Evolutionary conservation across 2,888 invertebrate species (phyloP), one percentile per base, ranked within the genome.

Genomic region (Oxytorus armatus): DNA sequence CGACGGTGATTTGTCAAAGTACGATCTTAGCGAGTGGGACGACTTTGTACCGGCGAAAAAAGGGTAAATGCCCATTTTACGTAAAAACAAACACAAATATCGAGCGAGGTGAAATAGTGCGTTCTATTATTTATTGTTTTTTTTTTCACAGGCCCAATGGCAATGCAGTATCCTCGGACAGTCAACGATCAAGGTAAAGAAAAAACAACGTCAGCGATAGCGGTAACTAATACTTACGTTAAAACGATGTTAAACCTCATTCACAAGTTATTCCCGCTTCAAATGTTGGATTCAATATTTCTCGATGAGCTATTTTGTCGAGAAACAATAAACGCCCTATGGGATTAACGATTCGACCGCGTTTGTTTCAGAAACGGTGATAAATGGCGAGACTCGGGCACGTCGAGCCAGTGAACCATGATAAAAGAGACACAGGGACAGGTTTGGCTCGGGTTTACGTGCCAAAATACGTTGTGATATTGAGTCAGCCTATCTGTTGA

Each of bases 1-100:
- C 53, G 93, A 93, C 85, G 93, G 92, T 14, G 94, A 94, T 90
- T 90, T 94, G 82, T 94, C 94, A 8, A 93, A 94, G 85, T 94
- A 94, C 83, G 94, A 94, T 90, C 92, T 94, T 78, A 93, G 93
- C 77, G 93, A 93, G 87, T 93, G 93, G 93, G 93, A 93, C 66
- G 92, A 93, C 81, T 88, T 90, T 82, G 88, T 87, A 51, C 84
- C 89, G 42, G 86, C 79, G 36, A 90, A 90, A 83, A 91, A 91
- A 83, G 90, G 87, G 92, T 92, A 88, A 81, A 23, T 25, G 0
- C 25, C 0, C n/a, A 1, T 23, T 42, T 42, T 23, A 29, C 3
- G 29, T 4, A 29, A 29, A 29, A 29, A 29, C 29, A 3, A 29
- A 29, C 3, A 29, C 3, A 4, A 3, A 5, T 5, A 29, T 29